Conservation (phyloP, 2,888 invertebrate genomes). For the Monoplex corrugatus region DNA sequence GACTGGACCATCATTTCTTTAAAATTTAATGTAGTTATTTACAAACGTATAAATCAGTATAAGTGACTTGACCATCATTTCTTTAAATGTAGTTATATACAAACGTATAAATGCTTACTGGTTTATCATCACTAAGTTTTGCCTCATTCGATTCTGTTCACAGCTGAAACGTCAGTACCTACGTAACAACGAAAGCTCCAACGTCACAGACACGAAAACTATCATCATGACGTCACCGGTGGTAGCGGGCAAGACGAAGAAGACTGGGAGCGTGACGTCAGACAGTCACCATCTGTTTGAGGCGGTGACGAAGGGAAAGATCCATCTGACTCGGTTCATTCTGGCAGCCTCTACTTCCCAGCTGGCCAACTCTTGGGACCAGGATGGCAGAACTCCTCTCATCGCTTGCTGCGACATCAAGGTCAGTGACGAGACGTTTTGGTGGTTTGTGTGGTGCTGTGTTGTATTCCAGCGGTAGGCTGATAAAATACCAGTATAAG, state of each 20-base stretch:
- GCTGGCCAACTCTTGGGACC: constrained; percentile 54
- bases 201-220: neutral
- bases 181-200: neutral
- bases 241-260: constrained; percentile 42
- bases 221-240: constrained; percentile 49
- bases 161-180: no score
- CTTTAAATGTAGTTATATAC: neutral
- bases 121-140: no score
- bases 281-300: constrained; percentile 58
- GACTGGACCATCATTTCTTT: no score
- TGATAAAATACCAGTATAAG: neutral
- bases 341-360: constrained; percentile 54
- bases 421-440: constrained; percentile 39
- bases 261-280: constrained; percentile 6
- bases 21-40: no score
- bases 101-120: no score
- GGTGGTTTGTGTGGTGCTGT: neutral
- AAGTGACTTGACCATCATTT: no score
- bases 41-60: no score
- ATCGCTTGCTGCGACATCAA: constrained; percentile 55
- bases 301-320: constrained; percentile 56
- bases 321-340: constrained; percentile 57
- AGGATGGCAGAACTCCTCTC: constrained; percentile 54
- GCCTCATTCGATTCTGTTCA: no score
- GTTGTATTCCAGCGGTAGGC: no score